Evolutionary conservation across 2,888 invertebrate species (phyloP), one percentile per base, ranked within the genome.

Genomic region (Leptinotarsa juncta): DNA sequence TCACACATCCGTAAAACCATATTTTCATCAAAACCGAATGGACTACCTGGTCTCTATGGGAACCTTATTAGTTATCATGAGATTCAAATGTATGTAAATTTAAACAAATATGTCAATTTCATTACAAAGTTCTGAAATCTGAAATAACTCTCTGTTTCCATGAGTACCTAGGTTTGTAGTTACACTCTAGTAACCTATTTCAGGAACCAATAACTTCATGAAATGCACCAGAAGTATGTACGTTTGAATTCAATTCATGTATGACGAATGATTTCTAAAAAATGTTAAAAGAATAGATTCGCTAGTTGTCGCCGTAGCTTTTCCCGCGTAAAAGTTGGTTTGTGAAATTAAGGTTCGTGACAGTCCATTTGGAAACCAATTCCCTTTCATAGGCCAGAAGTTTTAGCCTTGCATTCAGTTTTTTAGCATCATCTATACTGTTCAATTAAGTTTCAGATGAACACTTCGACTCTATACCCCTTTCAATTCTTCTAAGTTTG

Each of bases 301-400:
- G 1, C 5, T 5, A 32, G 26, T 32, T 32, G 26, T 32, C 1
- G 1, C 32, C 32, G 32, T 1, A 1, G 32, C 32, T 32, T 7
- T 1, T 1, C 7, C 26, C 26, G 26, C 5, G 5, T 32, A 32
- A 32, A 32, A 32, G 1, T 32, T 32, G 26, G 1, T 32, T 32
- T 32, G 26, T 32, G 0, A 32, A 32, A 32, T 32, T 32, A 32
- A 1, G 26, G 4, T 26, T 26, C 26, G 4, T 26, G 26, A 26
- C 26, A 26, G 26, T 26, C 26, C 26, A 5, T 26, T 5, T 26
- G 5, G 3, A 26, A 26, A 5, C 4, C 76, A 97, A 87, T 80
- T 97, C 95, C 81, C 97, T 90, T 81, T 98, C 97, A 86, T 91
- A 95, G 16, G 92, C 92, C 1, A 97, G 97, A 75, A 97, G 81